Percentiles rank a stretch among this genome's conserved stretches.
phyloP scores from a whole-genome alignment of 2,113 vertebrate species.

The Gorilla gorilla region DNA sequence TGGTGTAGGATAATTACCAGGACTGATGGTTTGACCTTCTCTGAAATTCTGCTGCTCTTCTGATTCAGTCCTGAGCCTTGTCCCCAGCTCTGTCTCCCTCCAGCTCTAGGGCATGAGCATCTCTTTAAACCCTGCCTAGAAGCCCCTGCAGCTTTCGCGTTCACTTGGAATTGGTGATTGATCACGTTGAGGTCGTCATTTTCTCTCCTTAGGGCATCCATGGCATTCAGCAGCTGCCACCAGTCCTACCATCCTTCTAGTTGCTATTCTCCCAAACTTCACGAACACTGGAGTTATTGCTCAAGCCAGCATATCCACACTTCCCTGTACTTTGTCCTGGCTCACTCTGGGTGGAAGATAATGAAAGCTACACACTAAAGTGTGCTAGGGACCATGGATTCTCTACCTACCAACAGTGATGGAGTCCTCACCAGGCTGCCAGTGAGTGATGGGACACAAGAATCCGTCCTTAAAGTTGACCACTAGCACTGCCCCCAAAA shows the following conservation, averaged over 20 bases:
- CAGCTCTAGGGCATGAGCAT: background rate
- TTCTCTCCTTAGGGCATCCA: background rate
- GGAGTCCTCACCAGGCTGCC: background rate
- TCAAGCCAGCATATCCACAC: background rate
- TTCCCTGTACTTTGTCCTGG: fast-evolving
- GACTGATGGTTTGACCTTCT: background rate
- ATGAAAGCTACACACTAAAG: fast-evolving
- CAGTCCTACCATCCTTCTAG: background rate
- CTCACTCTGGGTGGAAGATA: background rate
- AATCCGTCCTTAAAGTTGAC: fast-evolving
- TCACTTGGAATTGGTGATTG: background rate
- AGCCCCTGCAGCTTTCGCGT: background rate
- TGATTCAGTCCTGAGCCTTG: background rate
- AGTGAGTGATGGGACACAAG: background rate
- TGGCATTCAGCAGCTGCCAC: background rate
- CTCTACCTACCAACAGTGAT: no score
- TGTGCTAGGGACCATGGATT: fast-evolving
- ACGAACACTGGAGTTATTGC: fast-evolving
- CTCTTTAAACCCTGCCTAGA: background rate
- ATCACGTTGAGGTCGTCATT: background rate
- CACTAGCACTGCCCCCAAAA: fast-evolving
- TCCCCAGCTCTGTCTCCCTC: no score
- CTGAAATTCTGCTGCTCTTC: background rate
- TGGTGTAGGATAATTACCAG: fast-evolving
- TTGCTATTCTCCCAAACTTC: background rate